phyloP scores from a whole-genome alignment of 2,888 invertebrate species.

The Harpalus rubripes region DNA sequence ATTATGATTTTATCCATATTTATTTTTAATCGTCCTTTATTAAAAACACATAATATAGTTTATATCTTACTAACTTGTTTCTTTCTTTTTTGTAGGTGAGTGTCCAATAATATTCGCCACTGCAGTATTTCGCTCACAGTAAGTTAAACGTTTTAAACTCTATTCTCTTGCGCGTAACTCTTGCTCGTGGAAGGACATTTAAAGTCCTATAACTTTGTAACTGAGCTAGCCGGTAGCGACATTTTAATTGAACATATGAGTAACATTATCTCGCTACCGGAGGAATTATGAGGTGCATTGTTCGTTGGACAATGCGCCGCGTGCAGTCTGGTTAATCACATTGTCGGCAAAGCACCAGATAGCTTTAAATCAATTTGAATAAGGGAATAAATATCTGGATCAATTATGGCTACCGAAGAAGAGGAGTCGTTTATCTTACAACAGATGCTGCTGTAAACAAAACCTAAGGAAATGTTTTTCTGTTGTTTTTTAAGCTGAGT shows the following conservation, averaged over 20 bases:
- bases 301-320: constrained; percentile 25
- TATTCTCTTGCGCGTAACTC: background rate
- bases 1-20: no score
- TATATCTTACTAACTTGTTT: background rate
- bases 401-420: constrained; percentile 48
- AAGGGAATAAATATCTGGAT: constrained; percentile 56
- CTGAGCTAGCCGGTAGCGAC: constrained; percentile 10
- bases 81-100: background rate
- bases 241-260: constrained; percentile 60
- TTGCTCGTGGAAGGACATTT: constrained; percentile 10
- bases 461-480: background rate
- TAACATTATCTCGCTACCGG: constrained; percentile 35
- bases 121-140: background rate
- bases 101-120: background rate
- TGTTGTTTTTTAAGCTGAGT: background rate
- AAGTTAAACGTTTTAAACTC: constrained; percentile 3
- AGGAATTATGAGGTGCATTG: constrained; percentile 46
- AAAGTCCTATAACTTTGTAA: constrained; percentile 29
- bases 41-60: background rate
- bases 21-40: no score
- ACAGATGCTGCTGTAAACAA: background rate
- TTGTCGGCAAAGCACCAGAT: constrained; percentile 21
- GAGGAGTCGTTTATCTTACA: background rate
- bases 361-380: constrained; percentile 62
- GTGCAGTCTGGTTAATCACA: constrained; percentile 50